A percentile compares a stretch with the other conserved stretches of the same genome.
Conservation (phyloP, 2,113 vertebrate species). For the Heloderma charlesbogerti region DNA sequence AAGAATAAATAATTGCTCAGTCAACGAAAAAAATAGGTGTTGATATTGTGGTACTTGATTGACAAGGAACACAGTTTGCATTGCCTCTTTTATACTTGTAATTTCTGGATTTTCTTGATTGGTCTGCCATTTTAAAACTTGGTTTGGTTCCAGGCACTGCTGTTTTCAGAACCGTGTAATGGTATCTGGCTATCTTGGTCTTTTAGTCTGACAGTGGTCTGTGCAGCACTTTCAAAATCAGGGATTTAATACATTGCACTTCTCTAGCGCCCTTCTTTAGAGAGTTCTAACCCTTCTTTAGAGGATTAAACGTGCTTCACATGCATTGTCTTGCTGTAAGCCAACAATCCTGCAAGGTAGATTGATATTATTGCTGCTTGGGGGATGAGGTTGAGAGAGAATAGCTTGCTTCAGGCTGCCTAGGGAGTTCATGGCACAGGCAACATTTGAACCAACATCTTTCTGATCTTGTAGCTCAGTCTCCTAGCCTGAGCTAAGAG, state of each 20-base stretch:
- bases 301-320: neutral
- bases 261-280: neutral
- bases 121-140: neutral
- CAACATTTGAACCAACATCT: neutral
- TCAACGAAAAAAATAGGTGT: neutral
- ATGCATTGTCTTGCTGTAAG: neutral
- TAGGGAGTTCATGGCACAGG: neutral
- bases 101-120: constrained; percentile 2
- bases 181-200: neutral
- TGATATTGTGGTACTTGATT: neutral
- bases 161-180: neutral
- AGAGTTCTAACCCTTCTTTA: neutral
- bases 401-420: neutral
- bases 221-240: neutral
- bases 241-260: neutral
- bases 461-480: neutral
- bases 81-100: neutral
- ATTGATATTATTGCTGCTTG: neutral
- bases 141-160: neutral
- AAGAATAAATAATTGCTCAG: neutral
- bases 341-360: neutral
- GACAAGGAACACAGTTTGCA: neutral
- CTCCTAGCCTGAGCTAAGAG: neutral
- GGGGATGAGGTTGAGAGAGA: neutral
- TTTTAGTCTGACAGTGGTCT: neutral